Base-by-base conservation (phyloP, 2,888 invertebrate genomes). In the Heteromurus nitidus region DNA sequence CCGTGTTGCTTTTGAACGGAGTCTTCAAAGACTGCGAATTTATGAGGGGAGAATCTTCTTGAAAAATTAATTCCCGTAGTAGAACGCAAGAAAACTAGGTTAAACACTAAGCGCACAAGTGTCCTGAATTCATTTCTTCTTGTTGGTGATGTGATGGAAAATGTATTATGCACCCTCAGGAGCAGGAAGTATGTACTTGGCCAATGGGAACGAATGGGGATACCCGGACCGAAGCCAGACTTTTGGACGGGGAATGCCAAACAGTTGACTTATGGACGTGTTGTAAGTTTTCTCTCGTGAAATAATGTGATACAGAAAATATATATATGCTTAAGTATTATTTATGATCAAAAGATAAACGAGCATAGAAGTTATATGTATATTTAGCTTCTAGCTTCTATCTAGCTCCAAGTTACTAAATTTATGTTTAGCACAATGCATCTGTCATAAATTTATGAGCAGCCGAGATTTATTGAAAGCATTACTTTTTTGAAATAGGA, bases 211-310 rank as follows among this genome's bases (percentile, higher is more conserved):
- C 82, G 84, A n/a, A 75, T 86, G 81, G 85, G 86, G 5, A 84
- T 87, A 72, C 77, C 79, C 55, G 87, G 87, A 11, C 87, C 86
- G 7, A 77, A 82, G 62, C 87, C 87, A 28, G 83, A 87, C 80
- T 87, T 87, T 73, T 86, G 85, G 86, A 83, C 82, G 64, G 87
- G 87, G 68, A 87, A 87, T 75, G 86, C 84, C 50, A 87, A 87
- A 53, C 83, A 87, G 36, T 70, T 87, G 74, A 83, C 85, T 58
- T 87, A 87, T 74, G 87, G 87, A 22, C 75, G 86, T 70, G 83
- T 82, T 42, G 86, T 87, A 84, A 73, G 85, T 55, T 55, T n/a
- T 11, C 3, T 50, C 22, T 24, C 36, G 36, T 36, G 7, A 36
- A 9, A 36, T 36, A n/a, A n/a, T n/a, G n/a, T n/a, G n/a, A n/a